phyloP scores from a whole-genome alignment of 1,140 invertebrate genomes.

The Copidosoma floridanum region DNA sequence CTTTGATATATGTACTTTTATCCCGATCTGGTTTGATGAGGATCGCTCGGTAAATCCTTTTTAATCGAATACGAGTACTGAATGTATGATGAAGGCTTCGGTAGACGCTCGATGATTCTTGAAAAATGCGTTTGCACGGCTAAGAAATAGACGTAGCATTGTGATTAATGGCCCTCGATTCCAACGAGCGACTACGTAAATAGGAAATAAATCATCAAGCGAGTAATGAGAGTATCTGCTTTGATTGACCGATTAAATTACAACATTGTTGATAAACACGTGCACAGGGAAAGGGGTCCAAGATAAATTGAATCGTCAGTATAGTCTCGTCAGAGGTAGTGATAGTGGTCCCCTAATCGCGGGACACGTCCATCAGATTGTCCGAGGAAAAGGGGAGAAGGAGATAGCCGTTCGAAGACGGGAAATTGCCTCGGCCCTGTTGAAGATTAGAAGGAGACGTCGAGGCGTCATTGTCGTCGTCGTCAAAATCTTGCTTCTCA shows the following conservation, averaged over 20 bases:
- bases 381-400: neutral
- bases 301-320: neutral
- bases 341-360: neutral
- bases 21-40: no score
- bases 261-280: neutral
- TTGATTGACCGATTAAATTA: no score
- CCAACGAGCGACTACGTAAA: neutral
- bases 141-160: no score
- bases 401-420: neutral
- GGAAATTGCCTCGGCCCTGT: neutral
- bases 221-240: neutral
- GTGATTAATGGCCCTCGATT: neutral
- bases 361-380: neutral
- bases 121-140: no score
- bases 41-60: no score
- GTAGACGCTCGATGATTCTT: no score
- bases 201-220: neutral
- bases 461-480: no score
- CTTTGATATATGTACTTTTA: no score
- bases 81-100: no score
- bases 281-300: neutral
- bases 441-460: slow-evolving; percentile 1
- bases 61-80: no score
- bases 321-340: no score
- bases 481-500: neutral